These are phyloP conservation scores for Micromussa lordhowensis DNA, from an alignment of 92 coral and sea anemone species.

Conservation along the genomic window DNA sequence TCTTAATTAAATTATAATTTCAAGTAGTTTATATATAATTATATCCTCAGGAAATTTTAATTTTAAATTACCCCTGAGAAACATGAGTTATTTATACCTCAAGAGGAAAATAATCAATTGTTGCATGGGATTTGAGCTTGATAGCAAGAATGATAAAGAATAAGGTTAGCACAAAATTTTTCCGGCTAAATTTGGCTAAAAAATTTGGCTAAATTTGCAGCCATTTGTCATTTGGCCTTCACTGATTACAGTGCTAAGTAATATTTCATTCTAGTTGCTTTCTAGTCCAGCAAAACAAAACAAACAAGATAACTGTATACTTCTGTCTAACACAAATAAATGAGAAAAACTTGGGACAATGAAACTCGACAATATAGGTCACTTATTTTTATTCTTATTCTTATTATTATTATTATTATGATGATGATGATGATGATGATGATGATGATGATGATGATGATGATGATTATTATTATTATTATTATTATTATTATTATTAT, in stretches of 20 bases:
- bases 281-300: neutral
- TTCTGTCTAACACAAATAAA: neutral
- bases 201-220: neutral
- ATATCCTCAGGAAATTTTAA: neutral
- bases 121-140: too few relatives aligned
- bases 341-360: too few relatives aligned
- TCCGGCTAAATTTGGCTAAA: too few relatives aligned
- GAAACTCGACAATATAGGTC: too few relatives aligned
- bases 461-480: too few relatives aligned
- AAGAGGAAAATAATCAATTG: neutral
- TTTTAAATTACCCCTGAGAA: neutral
- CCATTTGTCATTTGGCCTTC: neutral
- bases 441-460: too few relatives aligned
- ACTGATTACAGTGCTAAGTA: neutral
- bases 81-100: neutral
- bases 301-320: neutral
- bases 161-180: neutral
- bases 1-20: neutral
- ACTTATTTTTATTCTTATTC: too few relatives aligned
- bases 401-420: too few relatives aligned
- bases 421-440: too few relatives aligned
- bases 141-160: neutral
- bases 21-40: constrained; percentile 1
- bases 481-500: too few relatives aligned
- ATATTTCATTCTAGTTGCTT: neutral